Evolutionary conservation across 2,797 vertebrate genomes (phyloP), one percentile per base, ranked within the genome.

Genomic region (Antennarius maculatus): DNA sequence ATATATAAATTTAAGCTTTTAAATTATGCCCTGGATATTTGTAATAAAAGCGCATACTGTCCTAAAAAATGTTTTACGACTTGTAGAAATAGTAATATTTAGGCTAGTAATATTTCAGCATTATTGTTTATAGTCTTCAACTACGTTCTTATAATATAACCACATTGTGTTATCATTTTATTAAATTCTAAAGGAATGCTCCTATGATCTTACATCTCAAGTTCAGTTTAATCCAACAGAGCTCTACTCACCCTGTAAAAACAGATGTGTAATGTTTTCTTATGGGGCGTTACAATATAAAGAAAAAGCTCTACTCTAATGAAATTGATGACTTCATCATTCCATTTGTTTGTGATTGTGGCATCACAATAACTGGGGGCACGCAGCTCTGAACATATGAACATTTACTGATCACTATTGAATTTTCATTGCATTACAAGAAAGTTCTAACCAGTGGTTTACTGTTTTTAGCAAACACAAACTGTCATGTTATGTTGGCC

Each of bases 1-100:
- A 85, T 74, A 63, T 45, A 63, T 43, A 78, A 43, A 80, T 78
- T 16, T 52, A 57, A 60, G 66, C 55, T 42, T 76, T 54, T 23
- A 54, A 63, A 74, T 15, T 13, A 43, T 43, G 15, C 42, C 2
- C 5, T 43, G 14, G 3, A 3, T 43, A 34, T 34, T 34, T 34
- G 31, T 34, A 5, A 34, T 34, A 34, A 34, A 34, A 5, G 31
- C 31, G 7, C 7, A 34, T 34, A 8, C 71, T 71, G 71, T 48
- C 16, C 31, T 34, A 34, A 76, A 75, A 63, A 3, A 56, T 54
- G 37, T 45, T 74, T 42, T 54, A 27, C 47, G 65, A 42, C 13
- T n/a, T 15, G 52, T 46, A 23, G 39, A 17, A 18, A 14, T 28
- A 57, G 3, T 4, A 16, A 50, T 71, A 50, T 71, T 17, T 15